Evolutionary conservation across 2,797 vertebrate species (phyloP), one percentile per base, ranked within the genome.

Genomic region (Micromesistius poutassou): DNA sequence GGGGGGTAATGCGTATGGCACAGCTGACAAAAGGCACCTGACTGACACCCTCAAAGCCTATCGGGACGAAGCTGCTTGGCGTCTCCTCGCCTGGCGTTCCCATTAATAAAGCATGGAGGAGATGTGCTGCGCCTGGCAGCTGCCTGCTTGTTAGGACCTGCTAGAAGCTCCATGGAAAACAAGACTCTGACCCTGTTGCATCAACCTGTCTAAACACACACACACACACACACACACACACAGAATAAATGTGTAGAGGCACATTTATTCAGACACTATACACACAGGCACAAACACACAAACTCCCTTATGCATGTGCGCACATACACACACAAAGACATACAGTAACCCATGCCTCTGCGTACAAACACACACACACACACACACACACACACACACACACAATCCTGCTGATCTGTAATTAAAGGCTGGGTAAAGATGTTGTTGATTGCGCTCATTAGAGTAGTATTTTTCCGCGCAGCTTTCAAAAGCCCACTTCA

Each of bases 391-490:
- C 9, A 12, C 8, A 68, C 62, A 13, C 62, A 28, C 62, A 28
- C 9, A 13, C 9, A 62, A 10, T 28, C 62, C n/a, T 68, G 62
- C 55, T 68, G 62, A 28, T 68, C n/a, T 12, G 62, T 28, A 28
- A 68, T 68, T 68, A 12, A 12, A 28, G 55, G 25, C 25, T 28
- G 25, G 62, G 62, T 28, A 4, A 30, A 68, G 62, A 68, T 68
- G 33, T 28, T 68, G n/a, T 28, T 68, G 62, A 68, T 68, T 68
- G 62, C 3, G n/a, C 62, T 68, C 62, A 68, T 68, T 68, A 68
- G 62, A 28, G n/a, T 68, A 10, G n/a, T 25, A 62, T 28, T 28
- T 28, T 68, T 28, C 25, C 28, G 62, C 62, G n/a, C 62, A 68
- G 62, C 55, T 68, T 28, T 28, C 25, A 22, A 68, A 68, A 68